These are phyloP conservation scores for Aplochiton taeniatus DNA, from an alignment of 2,797 vertebrate genomes.

Conservation along the genomic window DNA sequence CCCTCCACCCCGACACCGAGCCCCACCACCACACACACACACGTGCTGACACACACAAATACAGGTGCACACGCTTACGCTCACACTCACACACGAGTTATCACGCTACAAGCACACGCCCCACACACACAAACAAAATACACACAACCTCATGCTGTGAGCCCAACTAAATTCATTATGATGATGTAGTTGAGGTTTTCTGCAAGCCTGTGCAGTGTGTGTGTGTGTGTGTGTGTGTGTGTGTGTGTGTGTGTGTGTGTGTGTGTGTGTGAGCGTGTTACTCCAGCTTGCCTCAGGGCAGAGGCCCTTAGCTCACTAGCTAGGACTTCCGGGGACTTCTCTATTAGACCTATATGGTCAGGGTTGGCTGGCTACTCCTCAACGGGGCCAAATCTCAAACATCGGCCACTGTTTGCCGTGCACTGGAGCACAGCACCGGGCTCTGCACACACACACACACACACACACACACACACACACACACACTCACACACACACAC, in stretches of 20 bases:
- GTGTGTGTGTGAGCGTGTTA: too few relatives aligned
- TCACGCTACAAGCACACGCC: not conserved
- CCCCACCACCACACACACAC: not conserved
- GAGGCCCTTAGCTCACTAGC: too few relatives aligned
- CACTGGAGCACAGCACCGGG: conserved; percentile 3
- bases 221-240: too few relatives aligned
- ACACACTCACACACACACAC: too few relatives aligned
- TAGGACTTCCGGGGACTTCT: not conserved
- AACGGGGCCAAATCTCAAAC: not conserved
- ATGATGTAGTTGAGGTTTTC: too few relatives aligned
- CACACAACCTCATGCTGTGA: not conserved
- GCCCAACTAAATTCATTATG: not conserved
- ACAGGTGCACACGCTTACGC: too few relatives aligned
- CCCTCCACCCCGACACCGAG: not conserved
- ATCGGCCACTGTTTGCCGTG: conserved; percentile 7
- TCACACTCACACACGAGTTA: not conserved
- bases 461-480: too few relatives aligned
- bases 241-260: too few relatives aligned
- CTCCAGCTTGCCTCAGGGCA: too few relatives aligned
- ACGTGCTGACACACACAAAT: too few relatives aligned
- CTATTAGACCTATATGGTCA: not conserved
- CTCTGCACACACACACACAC: conserved; percentile 4
- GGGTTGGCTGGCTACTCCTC: not conserved
- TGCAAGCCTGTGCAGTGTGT: too few relatives aligned
- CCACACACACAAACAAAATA: not conserved